phyloP scores from a whole-genome alignment of 2,113 vertebrate genomes.

The Vicugna pacos region DNA sequence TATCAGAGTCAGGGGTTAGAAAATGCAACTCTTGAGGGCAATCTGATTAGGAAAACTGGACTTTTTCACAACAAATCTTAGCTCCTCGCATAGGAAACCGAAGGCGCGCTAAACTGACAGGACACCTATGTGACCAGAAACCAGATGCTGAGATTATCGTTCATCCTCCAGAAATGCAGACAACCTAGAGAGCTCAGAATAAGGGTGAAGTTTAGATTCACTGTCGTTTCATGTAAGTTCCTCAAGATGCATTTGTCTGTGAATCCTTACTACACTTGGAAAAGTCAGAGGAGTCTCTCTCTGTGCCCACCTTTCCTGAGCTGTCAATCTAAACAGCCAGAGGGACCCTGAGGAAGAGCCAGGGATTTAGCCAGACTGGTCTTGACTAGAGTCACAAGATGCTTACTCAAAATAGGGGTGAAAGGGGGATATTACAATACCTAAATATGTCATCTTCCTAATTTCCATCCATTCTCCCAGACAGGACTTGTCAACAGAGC shows the following conservation, averaged over 20 bases:
- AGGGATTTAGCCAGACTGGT: background rate
- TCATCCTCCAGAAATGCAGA: background rate
- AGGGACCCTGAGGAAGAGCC: background rate
- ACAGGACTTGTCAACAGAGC: background rate
- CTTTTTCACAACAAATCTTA: background rate
- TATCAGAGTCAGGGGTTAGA: background rate
- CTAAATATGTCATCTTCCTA: background rate
- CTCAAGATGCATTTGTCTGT: background rate
- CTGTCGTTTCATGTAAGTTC: background rate
- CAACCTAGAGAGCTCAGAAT: background rate
- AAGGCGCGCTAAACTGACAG: background rate
- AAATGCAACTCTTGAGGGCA: background rate
- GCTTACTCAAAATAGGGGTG: background rate
- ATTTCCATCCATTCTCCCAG: background rate
- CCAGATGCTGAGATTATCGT: background rate
- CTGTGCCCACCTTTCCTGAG: background rate
- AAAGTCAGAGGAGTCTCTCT: background rate
- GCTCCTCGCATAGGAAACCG: background rate
- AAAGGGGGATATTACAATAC: background rate
- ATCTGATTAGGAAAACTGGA: background rate
- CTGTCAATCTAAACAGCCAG: background rate
- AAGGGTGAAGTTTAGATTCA: background rate
- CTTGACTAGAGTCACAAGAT: background rate
- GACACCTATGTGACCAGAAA: background rate
- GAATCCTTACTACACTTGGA: background rate